Evolutionary conservation across 2,113 vertebrate species (phyloP).

Genomic region (Hippopotamus amphibius): DNA sequence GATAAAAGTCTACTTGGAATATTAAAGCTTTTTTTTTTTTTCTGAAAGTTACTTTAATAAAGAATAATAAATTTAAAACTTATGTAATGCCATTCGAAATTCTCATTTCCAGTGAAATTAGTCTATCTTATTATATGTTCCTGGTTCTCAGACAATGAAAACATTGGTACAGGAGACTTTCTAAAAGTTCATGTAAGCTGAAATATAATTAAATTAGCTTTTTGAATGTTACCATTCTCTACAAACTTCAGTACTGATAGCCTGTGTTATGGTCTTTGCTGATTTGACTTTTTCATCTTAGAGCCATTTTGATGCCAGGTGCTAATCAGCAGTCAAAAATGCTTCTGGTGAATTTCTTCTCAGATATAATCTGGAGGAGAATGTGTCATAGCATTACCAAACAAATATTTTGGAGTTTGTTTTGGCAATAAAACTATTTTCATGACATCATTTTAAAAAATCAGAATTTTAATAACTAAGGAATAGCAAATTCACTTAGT

Average conservation of each 20-base stretch:
- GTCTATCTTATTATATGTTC: constrained; percentile 34
- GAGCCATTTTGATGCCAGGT: not conserved
- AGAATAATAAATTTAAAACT: constrained; percentile 26
- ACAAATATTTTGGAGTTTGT: not conserved
- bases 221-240: not conserved
- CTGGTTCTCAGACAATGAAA: constrained; percentile 40
- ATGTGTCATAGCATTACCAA: not conserved
- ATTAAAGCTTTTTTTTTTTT: not conserved
- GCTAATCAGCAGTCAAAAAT: not conserved
- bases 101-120: constrained; percentile 39
- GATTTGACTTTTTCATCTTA: not conserved
- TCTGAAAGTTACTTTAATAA: constrained; percentile 34
- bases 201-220: constrained; percentile 44
- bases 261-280: not conserved
- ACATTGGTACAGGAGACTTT: not conserved
- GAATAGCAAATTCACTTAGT: not conserved
- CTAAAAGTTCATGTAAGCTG: not conserved
- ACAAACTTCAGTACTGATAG: not conserved
- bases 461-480: not conserved
- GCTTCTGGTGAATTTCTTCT: not conserved
- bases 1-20: not conserved
- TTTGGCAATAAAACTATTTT: not conserved
- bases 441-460: not conserved
- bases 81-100: not conserved
- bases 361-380: not conserved